Percentiles rank a stretch among this genome's conserved stretches.
These are phyloP conservation scores for Tricholaema leucomelas DNA, from an alignment of 2,113 vertebrate genomes.

Conservation along the genomic window DNA sequence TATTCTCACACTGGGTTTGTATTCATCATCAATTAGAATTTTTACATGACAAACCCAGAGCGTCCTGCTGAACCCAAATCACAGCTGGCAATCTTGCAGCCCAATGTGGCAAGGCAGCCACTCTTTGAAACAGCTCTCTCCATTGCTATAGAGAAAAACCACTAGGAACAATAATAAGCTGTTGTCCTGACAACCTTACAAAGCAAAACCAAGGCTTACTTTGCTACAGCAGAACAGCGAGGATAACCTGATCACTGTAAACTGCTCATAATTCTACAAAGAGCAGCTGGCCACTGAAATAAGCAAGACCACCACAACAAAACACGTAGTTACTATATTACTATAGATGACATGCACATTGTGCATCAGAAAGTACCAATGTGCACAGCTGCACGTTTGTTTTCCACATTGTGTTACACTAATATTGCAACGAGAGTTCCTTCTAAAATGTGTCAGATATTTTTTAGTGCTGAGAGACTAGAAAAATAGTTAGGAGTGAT, in stretches of 20 bases:
- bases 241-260: not conserved
- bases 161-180: constrained; percentile 16
- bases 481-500: not conserved
- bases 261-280: not conserved
- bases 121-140: not conserved
- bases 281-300: not conserved
- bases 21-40: constrained; percentile 62
- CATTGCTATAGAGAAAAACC: not conserved
- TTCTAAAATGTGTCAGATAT: not conserved
- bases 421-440: not conserved
- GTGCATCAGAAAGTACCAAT: not conserved
- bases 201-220: constrained; percentile 17
- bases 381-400: not conserved
- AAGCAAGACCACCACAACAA: not conserved
- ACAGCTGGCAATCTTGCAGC: constrained; percentile 55
- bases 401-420: not conserved
- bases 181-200: constrained; percentile 66
- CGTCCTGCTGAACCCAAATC: constrained; percentile 17
- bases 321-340: not conserved
- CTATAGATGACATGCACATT: not conserved
- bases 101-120: constrained; percentile 22
- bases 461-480: not conserved
- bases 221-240: not conserved
- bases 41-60: constrained; percentile 48
- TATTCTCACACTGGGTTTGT: constrained; percentile 21